Evolutionary conservation across 2,888 invertebrate species (phyloP), one percentile per base, ranked within the genome.

Genomic region (Dromius quadrimaculatus): DNA sequence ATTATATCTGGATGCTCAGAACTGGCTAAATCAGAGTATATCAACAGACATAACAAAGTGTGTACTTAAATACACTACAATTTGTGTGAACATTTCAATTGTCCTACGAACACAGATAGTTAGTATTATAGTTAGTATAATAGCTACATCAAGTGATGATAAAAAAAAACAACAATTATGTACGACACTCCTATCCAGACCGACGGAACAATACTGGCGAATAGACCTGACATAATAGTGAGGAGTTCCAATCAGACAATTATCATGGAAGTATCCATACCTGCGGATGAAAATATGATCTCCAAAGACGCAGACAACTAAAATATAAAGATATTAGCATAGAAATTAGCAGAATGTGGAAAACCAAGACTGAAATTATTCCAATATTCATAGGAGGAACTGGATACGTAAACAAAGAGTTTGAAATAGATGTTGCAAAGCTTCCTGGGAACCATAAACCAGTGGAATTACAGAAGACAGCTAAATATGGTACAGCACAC

Each of bases 161-260:
- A 38, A 38, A 38, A n/a, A n/a, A n/a, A 6, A 38, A 38, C 11
- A 38, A 38, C 38, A n/a, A n/a, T 38, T 11, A n/a, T 38, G n/a
- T 38, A 38, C 11, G 38, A 38, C n/a, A 5, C 38, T 11, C 38
- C 11, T n/a, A 11, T n/a, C n/a, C 38, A 38, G 38, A 38, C 38
- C n/a, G 38, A 38, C n/a, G 8, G 11, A n/a, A 38, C 11, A 38
- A 38, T 38, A 38, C 2, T 38, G n/a, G 38, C 38, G 2, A 38
- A 38, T n/a, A 38, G 38, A 38, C 38, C 38, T n/a, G n/a, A 38
- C 2, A 38, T 38, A n/a, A 38, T 6, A 38, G 11, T 38, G 11
- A 38, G 38, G n/a, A 38, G 8, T n/a, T n/a, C 8, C 8, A n/a
- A 38, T 2, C 5, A n/a, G 11, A n/a, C 38, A n/a, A n/a, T n/a